Conservation (phyloP, 2,888 invertebrate species). For the Microplitis deprimator region DNA sequence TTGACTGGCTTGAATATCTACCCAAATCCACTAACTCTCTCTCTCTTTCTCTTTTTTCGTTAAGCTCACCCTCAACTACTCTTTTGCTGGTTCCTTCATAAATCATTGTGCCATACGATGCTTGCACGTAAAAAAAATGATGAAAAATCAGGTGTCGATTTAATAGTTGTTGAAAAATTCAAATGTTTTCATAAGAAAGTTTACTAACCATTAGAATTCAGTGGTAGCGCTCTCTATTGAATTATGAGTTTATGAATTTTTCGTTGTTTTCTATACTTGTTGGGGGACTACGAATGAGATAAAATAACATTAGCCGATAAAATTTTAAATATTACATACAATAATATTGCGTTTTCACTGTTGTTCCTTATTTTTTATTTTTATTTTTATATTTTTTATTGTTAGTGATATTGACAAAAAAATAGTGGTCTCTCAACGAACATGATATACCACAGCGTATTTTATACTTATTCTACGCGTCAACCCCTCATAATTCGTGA, state of each 20-base stretch:
- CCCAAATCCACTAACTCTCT: constrained; percentile 18
- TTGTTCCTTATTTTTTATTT: neutral
- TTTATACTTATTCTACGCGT: constrained; percentile 41
- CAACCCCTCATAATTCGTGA: constrained; percentile 39
- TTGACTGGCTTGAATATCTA: constrained; percentile 13
- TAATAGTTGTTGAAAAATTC: constrained; percentile 45
- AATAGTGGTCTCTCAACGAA: neutral
- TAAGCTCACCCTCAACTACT: constrained; percentile 27
- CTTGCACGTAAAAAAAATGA: constrained; percentile 21
- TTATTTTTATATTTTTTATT: neutral
- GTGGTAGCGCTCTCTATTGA: constrained; percentile 22
- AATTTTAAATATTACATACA: neutral
- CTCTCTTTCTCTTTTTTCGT: constrained; percentile 8
- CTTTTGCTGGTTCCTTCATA: constrained; percentile 33
- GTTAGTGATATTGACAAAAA: neutral
- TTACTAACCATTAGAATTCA: constrained; percentile 4
- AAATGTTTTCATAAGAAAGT: constrained; percentile 31
- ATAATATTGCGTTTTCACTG: neutral
- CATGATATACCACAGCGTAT: constrained; percentile 26
- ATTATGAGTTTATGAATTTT: constrained; percentile 24
- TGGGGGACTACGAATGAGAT: neutral
- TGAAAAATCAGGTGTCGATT: constrained; percentile 46
- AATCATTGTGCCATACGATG: constrained; percentile 41
- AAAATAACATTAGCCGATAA: neutral
- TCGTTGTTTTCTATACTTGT: neutral